phyloP scores from a whole-genome alignment of 2,888 invertebrate genomes.

The Rhamphomyia laevipes region DNA sequence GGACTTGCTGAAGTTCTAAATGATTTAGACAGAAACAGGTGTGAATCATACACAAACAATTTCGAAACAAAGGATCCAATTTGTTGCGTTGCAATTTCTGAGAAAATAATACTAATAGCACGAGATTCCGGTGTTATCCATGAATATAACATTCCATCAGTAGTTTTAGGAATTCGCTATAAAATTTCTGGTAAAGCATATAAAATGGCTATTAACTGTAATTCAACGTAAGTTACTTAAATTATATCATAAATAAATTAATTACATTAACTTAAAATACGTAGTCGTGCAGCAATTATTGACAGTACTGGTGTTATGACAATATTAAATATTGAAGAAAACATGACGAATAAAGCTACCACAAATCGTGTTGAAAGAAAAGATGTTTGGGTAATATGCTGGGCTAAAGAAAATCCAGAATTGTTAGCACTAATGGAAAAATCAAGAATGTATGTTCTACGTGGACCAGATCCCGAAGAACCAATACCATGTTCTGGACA shows the following conservation, averaged over 20 bases:
- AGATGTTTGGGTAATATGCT: conserved; percentile 94
- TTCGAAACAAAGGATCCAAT: conserved; percentile 69
- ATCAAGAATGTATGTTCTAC: conserved; percentile 85
- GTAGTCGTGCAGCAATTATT: conserved; percentile 68
- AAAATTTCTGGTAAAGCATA: conserved; percentile 56
- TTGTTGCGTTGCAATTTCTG: conserved; percentile 69
- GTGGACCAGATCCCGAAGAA: conserved; percentile 86
- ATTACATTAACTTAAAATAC: too few species aligned
- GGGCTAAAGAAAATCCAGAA: conserved; percentile 90
- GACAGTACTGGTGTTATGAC: conserved; percentile 72
- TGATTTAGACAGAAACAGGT: conserved; percentile 42
- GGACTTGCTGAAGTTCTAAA: conserved; percentile 55
- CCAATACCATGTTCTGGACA: conserved; percentile 88
- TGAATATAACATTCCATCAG: conserved; percentile 77
- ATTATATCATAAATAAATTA: conserved; percentile 3
- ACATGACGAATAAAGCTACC: conserved; percentile 32
- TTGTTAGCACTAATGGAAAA: conserved; percentile 93
- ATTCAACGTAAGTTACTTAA: conserved; percentile 54
- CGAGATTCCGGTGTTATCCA: conserved; percentile 81
- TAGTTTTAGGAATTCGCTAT: conserved; percentile 71
- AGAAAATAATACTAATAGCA: conserved; percentile 73
- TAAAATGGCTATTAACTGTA: conserved; percentile 78
- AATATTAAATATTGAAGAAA: conserved; percentile 54
- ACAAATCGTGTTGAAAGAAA: conserved; percentile 64
- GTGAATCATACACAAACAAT: conserved; percentile 39